Base-by-base conservation (phyloP, 1,140 invertebrate species). In the Zaprionus lachaisei region DNA sequence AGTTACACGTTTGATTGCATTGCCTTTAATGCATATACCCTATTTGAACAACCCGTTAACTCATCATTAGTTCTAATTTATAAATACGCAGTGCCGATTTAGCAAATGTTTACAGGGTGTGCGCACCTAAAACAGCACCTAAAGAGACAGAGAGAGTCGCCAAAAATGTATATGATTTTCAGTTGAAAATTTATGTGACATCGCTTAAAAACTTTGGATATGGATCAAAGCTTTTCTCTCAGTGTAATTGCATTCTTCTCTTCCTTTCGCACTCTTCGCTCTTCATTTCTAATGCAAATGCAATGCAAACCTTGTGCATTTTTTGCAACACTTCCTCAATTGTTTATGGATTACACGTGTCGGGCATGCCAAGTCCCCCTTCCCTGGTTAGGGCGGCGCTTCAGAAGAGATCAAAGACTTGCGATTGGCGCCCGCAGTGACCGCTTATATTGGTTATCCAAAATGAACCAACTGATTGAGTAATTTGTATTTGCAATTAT, bases 261-360 rank as follows among this genome's bases (percentile, higher is more conserved):
- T 44, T n/a, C 38, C 1, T 15, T n/a, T 17, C 41, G n/a, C 41
- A 6, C 41, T 47, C 2, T 3, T 7, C 7, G 7, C 5, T n/a
- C 2, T 37, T n/a, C 54, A 20, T 17, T 34, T 31, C n/a, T 57
- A 15, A 37, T 47, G 2, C 20, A 22, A 31, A 47, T 63, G 34
- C n/a, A 12, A 51, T 4, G 66, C 15, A 31, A 51, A 44, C n/a
- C 34, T 4, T 31, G 22, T 26, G 72, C 14, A 38, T 37, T 22
- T 55, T 54, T 60, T 51, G 11, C 38, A 12, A 68, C 68, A 83
- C 58, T 82, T 72, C 69, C 74, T 81, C 81, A 81, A 84, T 69
- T 66, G 55, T 81, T 89, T 87, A 87, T 89, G 81, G 85, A 69
- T 73, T 81, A 79, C 81, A 89, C 85, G 84, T 87, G 85, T 57